Percentiles rank a stretch among this genome's conserved stretches.
phyloP scores from a whole-genome alignment of 2,888 invertebrate species.

The Miltochrista miniata region DNA sequence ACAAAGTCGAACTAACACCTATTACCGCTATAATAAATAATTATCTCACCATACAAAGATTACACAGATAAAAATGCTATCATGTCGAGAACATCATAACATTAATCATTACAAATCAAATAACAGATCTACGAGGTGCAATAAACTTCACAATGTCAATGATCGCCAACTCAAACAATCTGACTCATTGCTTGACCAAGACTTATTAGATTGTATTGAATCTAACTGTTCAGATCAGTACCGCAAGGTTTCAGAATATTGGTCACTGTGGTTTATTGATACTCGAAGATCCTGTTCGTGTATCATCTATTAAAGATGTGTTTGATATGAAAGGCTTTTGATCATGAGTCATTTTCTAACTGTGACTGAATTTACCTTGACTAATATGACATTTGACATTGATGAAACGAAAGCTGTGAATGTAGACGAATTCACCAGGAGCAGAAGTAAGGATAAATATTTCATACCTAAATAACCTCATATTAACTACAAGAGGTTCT shows the following conservation, averaged over 20 bases:
- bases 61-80: neutral
- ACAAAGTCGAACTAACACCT: too few species aligned
- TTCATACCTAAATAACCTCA: too few species aligned
- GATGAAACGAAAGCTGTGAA: too few species aligned
- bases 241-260: conserved; percentile 30
- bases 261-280: conserved; percentile 2
- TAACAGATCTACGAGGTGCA: conserved; percentile 49
- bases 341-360: too few species aligned
- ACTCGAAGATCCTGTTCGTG: neutral
- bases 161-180: conserved; percentile 49
- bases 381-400: too few species aligned
- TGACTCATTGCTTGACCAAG: conserved; percentile 66
- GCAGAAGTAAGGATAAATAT: too few species aligned
- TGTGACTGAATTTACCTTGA: too few species aligned
- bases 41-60: neutral
- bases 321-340: too few species aligned
- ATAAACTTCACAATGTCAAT: conserved; percentile 68
- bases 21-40: neutral
- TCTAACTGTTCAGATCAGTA: conserved; percentile 53
- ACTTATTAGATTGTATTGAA: conserved; percentile 38
- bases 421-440: too few species aligned
- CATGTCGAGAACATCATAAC: neutral
- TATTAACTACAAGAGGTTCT: too few species aligned
- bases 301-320: neutral
- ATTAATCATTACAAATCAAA: conserved; percentile 26